Base-by-base conservation (phyloP, 2,888 invertebrate genomes). In the Liodrosophila aerea region DNA sequence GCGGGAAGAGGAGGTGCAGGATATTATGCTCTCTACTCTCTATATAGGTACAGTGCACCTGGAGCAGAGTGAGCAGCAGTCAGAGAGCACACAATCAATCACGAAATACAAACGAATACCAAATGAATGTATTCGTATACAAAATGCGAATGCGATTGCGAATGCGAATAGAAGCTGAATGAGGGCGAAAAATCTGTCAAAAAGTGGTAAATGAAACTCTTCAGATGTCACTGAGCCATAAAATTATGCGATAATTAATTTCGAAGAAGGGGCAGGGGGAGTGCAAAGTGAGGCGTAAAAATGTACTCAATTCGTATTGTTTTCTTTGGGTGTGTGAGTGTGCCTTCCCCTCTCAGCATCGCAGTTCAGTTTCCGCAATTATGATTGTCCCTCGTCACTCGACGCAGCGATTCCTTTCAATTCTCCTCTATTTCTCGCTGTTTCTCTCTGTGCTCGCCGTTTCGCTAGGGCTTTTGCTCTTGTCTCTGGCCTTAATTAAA, bases 201-300 rank as follows among this genome's bases (percentile, higher is more conserved):
- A 84, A 77, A 82, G 73, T 82, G 82, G 80, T 77, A 84, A 84
- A 84, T 74, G 74, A 73, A 80, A 85, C 85, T 86, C 88, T 87
- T 84, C 73, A 85, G 80, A 74, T 77, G 80, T 76, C 86, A 87
- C 75, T 87, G 87, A 87, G 86, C 85, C 87, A 87, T 80, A 81
- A 87, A 87, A 87, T 87, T 88, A 85, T 87, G 87, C 80, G 87
- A 87, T 87, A 87, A 87, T 87, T 87, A 88, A 87, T 87, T 86
- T 88, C 83, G 76, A 15, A 2, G 7, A 7, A 13, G 12, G 7
- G 13, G 1, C 30, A 11, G 36, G 29, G 11, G 50, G 41, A 33
- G 16, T 56, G 41, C 39, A 40, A 45, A 53, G 33, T 2, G 50
- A 45, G 39, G 56, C 45, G 61, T 22, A 61, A 65, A 39, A 49